Conservation (phyloP, 2,797 vertebrate species). For the Thalassophryne amazonica region DNA sequence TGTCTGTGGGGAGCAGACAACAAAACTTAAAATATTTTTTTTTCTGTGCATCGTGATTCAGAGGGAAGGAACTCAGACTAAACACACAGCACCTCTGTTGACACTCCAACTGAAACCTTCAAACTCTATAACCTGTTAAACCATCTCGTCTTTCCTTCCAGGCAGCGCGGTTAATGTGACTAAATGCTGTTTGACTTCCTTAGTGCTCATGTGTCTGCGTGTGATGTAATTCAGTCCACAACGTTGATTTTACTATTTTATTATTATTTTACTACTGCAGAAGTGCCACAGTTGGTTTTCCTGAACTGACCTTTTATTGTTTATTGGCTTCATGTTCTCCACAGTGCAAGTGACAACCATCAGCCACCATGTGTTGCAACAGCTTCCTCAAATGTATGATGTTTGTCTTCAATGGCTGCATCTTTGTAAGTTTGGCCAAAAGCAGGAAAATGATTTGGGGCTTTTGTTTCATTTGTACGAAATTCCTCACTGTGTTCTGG, state of each 20-base stretch:
- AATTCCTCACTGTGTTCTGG: neutral
- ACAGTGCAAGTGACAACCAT: conserved; percentile 29
- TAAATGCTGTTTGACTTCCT: conserved; percentile 12
- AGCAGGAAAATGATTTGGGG: neutral
- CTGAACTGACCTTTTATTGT: neutral
- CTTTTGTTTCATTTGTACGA: too few relatives aligned
- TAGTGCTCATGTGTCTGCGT: neutral
- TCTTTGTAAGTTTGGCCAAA: conserved; percentile 76
- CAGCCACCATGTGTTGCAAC: conserved; percentile 72
- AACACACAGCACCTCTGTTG: neutral
- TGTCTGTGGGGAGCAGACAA: too few relatives aligned
- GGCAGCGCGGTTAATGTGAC: conserved; percentile 55
- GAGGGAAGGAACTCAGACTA: too few relatives aligned
- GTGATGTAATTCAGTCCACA: neutral
- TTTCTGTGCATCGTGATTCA: too few relatives aligned
- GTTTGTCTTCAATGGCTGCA: conserved; percentile 79
- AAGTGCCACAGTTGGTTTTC: neutral
- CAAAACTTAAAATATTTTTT: too few relatives aligned
- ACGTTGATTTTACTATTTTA: neutral
- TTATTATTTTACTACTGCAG: too few relatives aligned
- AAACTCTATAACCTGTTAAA: too few relatives aligned
- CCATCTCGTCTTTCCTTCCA: neutral
- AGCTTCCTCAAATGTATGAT: conserved; percentile 78
- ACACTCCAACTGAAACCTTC: conserved; percentile 27
- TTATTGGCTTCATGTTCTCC: conserved; percentile 7